Percentiles rank a stretch among this genome's conserved stretches.
Conservation (phyloP, 2,888 invertebrate species). For the Heterodera filipjevi region DNA sequence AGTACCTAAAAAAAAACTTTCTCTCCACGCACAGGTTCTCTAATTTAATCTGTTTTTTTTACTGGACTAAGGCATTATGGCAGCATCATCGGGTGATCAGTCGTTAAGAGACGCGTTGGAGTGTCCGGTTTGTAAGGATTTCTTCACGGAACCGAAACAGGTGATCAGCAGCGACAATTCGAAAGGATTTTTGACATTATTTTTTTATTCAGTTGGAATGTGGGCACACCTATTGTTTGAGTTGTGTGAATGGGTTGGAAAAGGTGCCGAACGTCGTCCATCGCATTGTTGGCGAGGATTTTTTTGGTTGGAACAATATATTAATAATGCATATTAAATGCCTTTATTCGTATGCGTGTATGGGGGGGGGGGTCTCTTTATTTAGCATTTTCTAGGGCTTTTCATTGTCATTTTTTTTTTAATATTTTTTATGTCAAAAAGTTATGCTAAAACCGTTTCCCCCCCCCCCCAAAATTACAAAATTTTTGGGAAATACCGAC, state of each 20-base stretch:
- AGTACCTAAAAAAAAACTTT: no score
- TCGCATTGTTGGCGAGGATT: not conserved
- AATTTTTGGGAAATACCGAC: no score
- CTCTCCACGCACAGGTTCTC: no score
- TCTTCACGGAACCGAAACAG: constrained; percentile 34
- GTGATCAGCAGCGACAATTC: not conserved
- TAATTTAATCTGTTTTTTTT: not conserved
- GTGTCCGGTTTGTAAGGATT: constrained; percentile 32
- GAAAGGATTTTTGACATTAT: not conserved
- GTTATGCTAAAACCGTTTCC: no score
- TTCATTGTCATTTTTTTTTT: no score
- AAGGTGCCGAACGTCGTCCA: not conserved
- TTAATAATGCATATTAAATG: not conserved
- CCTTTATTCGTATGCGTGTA: no score
- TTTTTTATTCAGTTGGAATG: constrained; percentile 21
- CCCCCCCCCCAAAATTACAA: no score
- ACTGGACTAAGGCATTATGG: not conserved
- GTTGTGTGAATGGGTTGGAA: constrained; percentile 20
- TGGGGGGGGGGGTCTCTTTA: no score
- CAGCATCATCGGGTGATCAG: not conserved
- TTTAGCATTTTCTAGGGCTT: no score
- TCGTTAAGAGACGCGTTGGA: constrained; percentile 32
- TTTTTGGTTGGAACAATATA: no score
- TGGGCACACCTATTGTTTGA: constrained; percentile 22
- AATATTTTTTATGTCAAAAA: not conserved